phyloP scores from a whole-genome alignment of 2,888 invertebrate genomes.

The Tetragonula carbonaria region DNA sequence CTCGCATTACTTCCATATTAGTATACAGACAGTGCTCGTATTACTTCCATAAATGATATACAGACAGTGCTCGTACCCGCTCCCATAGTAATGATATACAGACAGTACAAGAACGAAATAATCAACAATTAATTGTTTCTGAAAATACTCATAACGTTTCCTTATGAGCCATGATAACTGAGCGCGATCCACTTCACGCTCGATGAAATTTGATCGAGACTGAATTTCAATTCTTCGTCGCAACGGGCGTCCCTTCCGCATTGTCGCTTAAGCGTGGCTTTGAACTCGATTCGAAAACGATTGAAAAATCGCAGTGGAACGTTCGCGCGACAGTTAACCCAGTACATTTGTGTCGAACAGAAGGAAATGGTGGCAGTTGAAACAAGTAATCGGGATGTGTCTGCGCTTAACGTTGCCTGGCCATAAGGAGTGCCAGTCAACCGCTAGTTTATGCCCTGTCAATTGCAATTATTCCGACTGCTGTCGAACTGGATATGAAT shows the following conservation, averaged over 20 bases:
- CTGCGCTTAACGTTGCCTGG: constrained; percentile 14
- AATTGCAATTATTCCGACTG: constrained; percentile 28
- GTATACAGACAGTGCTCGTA: no score
- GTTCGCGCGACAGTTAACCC: constrained; percentile 4
- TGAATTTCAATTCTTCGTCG: not conserved
- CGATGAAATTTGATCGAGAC: not conserved
- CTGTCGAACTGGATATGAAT: constrained; percentile 4
- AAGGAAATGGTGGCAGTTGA: not conserved
- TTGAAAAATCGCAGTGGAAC: not conserved
- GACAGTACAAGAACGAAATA: not conserved
- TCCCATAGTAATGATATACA: no score
- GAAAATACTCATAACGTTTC: no score
- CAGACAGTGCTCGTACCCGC: no score
- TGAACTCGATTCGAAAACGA: not conserved
- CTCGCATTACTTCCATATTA: no score
- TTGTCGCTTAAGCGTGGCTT: not conserved
- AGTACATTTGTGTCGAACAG: constrained; percentile 13
- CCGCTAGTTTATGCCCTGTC: constrained; percentile 21
- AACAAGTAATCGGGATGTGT: constrained; percentile 8
- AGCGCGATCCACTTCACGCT: not conserved
- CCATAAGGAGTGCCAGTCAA: not conserved
- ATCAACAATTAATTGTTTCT: no score
- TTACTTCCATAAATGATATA: no score
- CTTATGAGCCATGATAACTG: not conserved
- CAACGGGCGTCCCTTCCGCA: not conserved